Base-by-base conservation (phyloP, 2,797 vertebrate genomes). In the Miichthys miiuy region DNA sequence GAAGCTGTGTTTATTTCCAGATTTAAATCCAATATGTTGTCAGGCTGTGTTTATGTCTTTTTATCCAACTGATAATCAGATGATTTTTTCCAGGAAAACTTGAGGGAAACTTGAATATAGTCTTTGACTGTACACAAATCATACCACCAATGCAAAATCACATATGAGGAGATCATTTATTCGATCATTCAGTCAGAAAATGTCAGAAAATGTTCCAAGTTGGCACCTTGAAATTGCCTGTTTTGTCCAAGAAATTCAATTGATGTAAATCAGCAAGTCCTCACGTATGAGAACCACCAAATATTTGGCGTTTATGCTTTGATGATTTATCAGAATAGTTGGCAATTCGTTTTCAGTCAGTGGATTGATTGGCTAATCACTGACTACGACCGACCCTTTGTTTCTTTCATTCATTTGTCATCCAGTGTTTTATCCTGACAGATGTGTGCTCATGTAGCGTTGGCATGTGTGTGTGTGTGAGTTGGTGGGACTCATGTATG, bases 401-500 rank as follows among this genome's bases (percentile, higher is more conserved):
- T 63, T 38, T 44, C 46, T 57, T 17, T 51, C 27, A 34, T n/a
- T 47, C 38, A 42, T 23, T 54, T 20, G 10, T 56, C 54, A 60
- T n/a, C 3, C 41, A 34, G 6, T 46, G 6, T 66, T 67, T 55
- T 21, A 62, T 73, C 8, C 1, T 25, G 2, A 64, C 27, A 5
- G 38, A 72, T 47, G 52, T 58, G 44, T 20, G 21, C 27, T 63
- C 18, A 57, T 27, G 14, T 23, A 1, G 16, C 13, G 44, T 51
- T 42, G 54, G 20, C 30, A 20, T 60, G 34, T 34, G 34, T 38
- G 34, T 65, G 27, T 41, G 13, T 58, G 38, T 42, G 21, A 38
- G 62, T 66, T 64, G 76, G 80, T 63, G 55, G 23, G 56, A 62
- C 66, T 71, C 78, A 27, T 62, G 47, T 46, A 50, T 51, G 44